Conservation (phyloP, 2,888 invertebrate genomes). For the Anoplius nigerrimus region DNA sequence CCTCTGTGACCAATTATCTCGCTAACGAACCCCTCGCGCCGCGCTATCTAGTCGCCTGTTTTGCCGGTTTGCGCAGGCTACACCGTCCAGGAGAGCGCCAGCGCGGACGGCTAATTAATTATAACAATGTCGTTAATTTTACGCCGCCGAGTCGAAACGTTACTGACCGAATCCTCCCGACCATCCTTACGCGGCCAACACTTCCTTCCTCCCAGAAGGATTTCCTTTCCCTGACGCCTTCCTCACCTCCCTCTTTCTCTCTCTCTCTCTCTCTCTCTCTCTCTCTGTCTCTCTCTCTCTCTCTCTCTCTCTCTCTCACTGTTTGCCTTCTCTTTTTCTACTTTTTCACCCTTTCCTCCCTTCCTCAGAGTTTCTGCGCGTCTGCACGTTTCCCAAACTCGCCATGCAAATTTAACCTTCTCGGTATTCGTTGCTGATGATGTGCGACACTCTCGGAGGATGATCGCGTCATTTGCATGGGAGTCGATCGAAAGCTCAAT, state of each 20-base stretch:
- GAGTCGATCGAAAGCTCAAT: too few species aligned
- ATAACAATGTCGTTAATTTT: constrained; percentile 74
- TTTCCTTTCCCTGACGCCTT: constrained; percentile 6
- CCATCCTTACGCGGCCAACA: not conserved
- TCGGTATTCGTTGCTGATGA: too few species aligned
- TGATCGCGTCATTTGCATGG: too few species aligned
- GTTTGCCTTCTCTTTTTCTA: not conserved
- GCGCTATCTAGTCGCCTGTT: constrained; percentile 34
- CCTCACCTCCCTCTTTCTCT: not conserved
- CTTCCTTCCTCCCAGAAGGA: constrained; percentile 11
- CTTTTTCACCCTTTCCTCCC: too few species aligned
- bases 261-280: not conserved
- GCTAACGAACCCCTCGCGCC: constrained; percentile 70
- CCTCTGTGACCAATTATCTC: constrained; percentile 74
- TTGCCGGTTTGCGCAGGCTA: constrained; percentile 19
- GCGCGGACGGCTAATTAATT: constrained; percentile 68
- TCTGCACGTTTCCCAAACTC: too few species aligned
- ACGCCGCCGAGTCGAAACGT: constrained; percentile 73
- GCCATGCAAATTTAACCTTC: too few species aligned
- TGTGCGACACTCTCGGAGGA: too few species aligned
- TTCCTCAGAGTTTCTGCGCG: too few species aligned
- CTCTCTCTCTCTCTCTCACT: too few species aligned
- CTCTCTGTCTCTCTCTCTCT: too few species aligned
- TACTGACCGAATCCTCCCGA: constrained; percentile 67
- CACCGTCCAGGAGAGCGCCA: not conserved